Conservation (phyloP, 2,888 invertebrate species). For the Lasioglossum oenotherae region DNA sequence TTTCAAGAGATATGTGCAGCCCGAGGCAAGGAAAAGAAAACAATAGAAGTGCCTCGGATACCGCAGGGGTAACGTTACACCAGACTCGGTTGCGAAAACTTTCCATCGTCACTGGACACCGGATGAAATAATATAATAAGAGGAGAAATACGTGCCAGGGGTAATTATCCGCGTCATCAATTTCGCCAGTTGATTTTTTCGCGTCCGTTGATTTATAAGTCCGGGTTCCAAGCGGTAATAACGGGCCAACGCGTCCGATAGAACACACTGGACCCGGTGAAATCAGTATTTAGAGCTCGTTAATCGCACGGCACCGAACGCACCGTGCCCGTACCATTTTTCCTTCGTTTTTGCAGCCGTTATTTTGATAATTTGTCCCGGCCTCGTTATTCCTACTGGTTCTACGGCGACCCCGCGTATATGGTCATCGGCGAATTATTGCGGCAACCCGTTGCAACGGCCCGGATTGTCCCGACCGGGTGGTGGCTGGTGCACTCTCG, state of each 20-base stretch:
- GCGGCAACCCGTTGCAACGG: slow-evolving; percentile 40
- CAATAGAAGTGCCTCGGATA: slow-evolving; percentile 18
- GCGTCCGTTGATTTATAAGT: slow-evolving; percentile 25
- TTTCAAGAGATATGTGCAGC: background rate
- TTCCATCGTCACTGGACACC: slow-evolving; percentile 33
- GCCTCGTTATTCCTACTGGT: slow-evolving; percentile 57
- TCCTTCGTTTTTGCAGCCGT: slow-evolving; percentile 60
- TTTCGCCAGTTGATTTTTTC: slow-evolving; percentile 32
- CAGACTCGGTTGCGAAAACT: slow-evolving; percentile 38
- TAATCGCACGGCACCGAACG: slow-evolving; percentile 29
- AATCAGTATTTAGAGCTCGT: slow-evolving; percentile 58
- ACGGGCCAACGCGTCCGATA: slow-evolving; percentile 11
- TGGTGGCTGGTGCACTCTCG: slow-evolving; percentile 48
- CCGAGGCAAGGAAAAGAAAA: background rate
- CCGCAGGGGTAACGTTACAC: slow-evolving; percentile 14
- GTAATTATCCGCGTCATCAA: slow-evolving; percentile 41
- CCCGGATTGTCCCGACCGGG: slow-evolving; percentile 27
- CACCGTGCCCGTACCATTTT: slow-evolving; percentile 32
- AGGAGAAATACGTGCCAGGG: slow-evolving; percentile 25
- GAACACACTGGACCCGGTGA: slow-evolving; percentile 14
- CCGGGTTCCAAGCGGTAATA: background rate
- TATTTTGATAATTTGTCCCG: slow-evolving; percentile 68
- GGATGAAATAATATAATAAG: slow-evolving; percentile 38
- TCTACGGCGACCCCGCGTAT: slow-evolving; percentile 44
- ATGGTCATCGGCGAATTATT: slow-evolving; percentile 68